A percentile compares a stretch with the other conserved stretches of the same genome.
Evolutionary conservation across 2,113 vertebrate species (phyloP).

Genomic region (Pterophyllum scalare): DNA sequence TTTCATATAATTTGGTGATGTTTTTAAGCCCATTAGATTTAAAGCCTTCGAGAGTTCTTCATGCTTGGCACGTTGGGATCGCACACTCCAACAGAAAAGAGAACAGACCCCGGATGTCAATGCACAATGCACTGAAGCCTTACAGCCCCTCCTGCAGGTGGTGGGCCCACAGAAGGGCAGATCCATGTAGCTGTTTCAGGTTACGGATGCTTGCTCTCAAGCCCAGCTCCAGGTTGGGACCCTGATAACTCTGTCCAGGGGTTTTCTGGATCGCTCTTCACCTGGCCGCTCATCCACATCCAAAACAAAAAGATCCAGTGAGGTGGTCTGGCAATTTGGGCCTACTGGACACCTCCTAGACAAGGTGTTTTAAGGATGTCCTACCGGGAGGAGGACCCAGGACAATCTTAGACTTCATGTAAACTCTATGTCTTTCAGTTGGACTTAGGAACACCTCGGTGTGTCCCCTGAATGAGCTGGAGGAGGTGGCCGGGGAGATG

Average conservation of each 20-base stretch:
- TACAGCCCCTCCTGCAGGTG: accelerated
- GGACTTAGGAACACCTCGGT: background rate
- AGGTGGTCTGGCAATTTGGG: background rate
- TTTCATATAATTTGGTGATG: background rate
- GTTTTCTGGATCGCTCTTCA: background rate
- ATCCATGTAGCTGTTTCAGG: background rate
- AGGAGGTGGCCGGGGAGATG: background rate
- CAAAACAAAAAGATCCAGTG: accelerated
- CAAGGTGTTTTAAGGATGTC: background rate
- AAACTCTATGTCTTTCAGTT: background rate
- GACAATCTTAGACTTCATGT: no score
- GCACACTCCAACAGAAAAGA: background rate
- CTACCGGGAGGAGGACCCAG: background rate
- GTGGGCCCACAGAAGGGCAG: background rate
- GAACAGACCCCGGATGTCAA: background rate
- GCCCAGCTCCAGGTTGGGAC: background rate
- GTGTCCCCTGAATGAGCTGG: background rate
- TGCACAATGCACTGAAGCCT: background rate
- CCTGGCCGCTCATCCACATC: background rate
- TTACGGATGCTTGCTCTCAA: background rate
- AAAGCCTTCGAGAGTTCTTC: background rate
- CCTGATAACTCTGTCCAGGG: background rate
- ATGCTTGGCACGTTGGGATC: background rate
- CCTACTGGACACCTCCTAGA: no score
- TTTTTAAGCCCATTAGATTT: background rate